phyloP scores from a whole-genome alignment of 2,797 vertebrate species.

The Neomorphus geoffroyi region DNA sequence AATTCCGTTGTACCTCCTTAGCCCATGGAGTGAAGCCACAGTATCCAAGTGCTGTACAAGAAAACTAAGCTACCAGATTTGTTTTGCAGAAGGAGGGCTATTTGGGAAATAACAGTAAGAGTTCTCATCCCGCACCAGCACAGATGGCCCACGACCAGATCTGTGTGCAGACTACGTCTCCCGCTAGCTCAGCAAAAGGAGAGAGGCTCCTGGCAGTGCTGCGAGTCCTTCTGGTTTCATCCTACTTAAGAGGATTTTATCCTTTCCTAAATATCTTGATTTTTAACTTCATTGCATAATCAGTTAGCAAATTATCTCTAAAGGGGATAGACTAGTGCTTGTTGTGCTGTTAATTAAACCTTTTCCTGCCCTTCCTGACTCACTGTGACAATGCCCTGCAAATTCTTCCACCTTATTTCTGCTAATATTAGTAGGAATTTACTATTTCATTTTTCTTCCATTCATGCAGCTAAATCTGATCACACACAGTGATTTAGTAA shows the following conservation, averaged over 20 bases:
- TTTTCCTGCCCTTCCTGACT: not conserved
- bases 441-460: not conserved
- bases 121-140: constrained; percentile 9
- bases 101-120: not conserved
- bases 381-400: not conserved
- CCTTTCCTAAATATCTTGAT: constrained; percentile 41
- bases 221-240: constrained; percentile 49
- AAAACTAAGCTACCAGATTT: not conserved
- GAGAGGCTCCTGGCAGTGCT: constrained; percentile 17
- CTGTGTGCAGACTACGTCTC: constrained; percentile 6
- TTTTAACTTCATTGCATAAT: constrained; percentile 56
- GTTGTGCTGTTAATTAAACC: constrained; percentile 31
- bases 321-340: not conserved
- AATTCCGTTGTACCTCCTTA: not conserved
- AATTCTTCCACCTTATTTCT: constrained; percentile 14
- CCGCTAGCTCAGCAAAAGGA: not conserved
- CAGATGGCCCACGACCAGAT: constrained; percentile 17
- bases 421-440: not conserved
- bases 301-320: constrained; percentile 41
- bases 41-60: not conserved
- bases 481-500: not conserved
- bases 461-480: not conserved
- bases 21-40: not conserved
- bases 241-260: constrained; percentile 60
- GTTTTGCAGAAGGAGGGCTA: not conserved